These are phyloP conservation scores for Entosphenus tridentatus DNA, from an alignment of 2,113 vertebrate species.

Conservation along the genomic window DNA sequence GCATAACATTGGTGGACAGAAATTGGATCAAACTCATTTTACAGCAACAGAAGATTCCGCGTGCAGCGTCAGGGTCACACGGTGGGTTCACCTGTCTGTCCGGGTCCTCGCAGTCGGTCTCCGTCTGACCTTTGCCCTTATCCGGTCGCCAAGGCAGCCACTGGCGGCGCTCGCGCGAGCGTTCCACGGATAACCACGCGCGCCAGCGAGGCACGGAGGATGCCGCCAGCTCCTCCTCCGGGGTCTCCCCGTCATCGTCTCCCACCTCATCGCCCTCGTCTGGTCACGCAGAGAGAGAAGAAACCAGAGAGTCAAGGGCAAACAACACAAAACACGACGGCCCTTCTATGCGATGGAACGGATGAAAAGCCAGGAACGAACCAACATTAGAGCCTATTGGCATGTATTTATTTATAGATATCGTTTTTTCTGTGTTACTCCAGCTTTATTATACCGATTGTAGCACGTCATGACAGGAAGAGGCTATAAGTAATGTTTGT, in stretches of 20 bases:
- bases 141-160: constrained; percentile 88
- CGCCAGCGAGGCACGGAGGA: constrained; percentile 31
- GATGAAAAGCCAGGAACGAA: too few species aligned
- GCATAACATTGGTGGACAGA: too few species aligned
- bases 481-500: too few species aligned
- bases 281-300: constrained; percentile 12
- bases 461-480: too few species aligned
- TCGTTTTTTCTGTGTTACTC: too few species aligned
- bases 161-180: constrained; percentile 42
- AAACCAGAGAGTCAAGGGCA: neutral
- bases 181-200: constrained; percentile 57
- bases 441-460: too few species aligned
- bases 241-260: constrained; percentile 35
- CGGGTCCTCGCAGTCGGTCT: constrained; percentile 84
- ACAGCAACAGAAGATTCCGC: too few species aligned
- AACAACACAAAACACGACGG: neutral
- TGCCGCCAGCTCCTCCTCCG: too few species aligned
- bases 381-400: too few species aligned
- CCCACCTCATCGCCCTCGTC: constrained; percentile 47
- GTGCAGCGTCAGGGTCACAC: too few species aligned
- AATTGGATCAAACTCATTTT: too few species aligned
- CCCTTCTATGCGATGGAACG: neutral
- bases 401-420: too few species aligned
- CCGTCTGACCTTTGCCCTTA: constrained; percentile 44
- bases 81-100: constrained; percentile 50